phyloP scores from a whole-genome alignment of 2,113 vertebrate species.

The Boleophthalmus pectinirostris region DNA sequence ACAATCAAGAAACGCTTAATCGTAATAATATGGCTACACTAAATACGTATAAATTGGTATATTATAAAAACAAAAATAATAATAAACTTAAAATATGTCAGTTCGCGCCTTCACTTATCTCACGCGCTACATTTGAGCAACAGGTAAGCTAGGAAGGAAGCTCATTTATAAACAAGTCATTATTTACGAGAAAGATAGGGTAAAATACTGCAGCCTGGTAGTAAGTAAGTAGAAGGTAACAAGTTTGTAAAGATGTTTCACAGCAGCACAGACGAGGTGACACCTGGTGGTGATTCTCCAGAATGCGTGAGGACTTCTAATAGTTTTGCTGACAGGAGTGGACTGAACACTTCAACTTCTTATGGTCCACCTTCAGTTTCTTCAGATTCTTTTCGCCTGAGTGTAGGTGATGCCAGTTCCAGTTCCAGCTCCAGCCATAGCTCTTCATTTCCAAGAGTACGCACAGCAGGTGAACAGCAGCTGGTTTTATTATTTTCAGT shows the following conservation, averaged over 20 bases:
- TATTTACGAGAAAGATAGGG: neutral
- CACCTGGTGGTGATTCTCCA: slow-evolving; percentile 26
- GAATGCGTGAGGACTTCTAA: slow-evolving; percentile 17
- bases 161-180: neutral
- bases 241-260: slow-evolving; percentile 48
- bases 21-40: neutral
- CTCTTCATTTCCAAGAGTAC: neutral
- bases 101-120: neutral
- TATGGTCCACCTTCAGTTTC: slow-evolving; percentile 24
- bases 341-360: slow-evolving; percentile 14
- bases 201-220: no score
- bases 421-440: slow-evolving; percentile 22
- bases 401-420: slow-evolving; percentile 13
- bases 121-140: neutral
- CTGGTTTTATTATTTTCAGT: neutral
- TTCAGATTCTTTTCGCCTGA: slow-evolving; percentile 24
- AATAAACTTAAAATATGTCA: no score
- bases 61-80: neutral
- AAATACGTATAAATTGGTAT: neutral
- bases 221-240: neutral
- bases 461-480: slow-evolving; percentile 53
- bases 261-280: slow-evolving; percentile 69
- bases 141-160: no score
- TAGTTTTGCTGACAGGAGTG: slow-evolving; percentile 6
- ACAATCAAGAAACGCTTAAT: no score